A percentile compares a stretch with the other conserved stretches of the same genome.
Conservation (phyloP, 2,797 vertebrate genomes). For the Ctenopoma multispine region DNA sequence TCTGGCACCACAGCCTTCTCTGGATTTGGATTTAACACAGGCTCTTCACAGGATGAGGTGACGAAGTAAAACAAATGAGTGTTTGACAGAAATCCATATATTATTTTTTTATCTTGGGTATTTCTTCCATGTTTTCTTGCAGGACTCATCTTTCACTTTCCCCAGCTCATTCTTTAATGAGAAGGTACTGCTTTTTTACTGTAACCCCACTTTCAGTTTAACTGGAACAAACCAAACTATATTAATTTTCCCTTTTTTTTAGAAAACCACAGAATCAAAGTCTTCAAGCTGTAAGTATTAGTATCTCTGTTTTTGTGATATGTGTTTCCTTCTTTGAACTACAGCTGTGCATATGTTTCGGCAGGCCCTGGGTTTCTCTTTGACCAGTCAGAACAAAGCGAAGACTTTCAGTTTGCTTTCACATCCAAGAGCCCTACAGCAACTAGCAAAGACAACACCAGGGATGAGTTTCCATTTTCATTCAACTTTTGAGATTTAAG, state of each 20-base stretch:
- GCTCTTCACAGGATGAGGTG: constrained; percentile 74
- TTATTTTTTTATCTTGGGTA: constrained; percentile 16
- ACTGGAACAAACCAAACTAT: neutral
- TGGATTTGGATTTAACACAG: constrained; percentile 78
- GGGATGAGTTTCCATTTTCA: constrained; percentile 79
- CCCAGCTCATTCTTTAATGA: constrained; percentile 77
- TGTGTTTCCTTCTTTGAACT: constrained; percentile 7
- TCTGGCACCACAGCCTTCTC: constrained; percentile 74
- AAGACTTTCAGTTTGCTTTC: constrained; percentile 83
- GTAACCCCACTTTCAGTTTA: fast-evolving
- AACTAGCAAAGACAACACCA: constrained; percentile 46
- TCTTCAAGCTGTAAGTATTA: constrained; percentile 70
- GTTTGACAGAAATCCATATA: neutral
- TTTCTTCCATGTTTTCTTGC: constrained; percentile 46
- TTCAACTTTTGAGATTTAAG: constrained; percentile 77
- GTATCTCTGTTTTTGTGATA: neutral
- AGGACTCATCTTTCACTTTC: constrained; percentile 82
- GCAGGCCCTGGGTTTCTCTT: constrained; percentile 80
- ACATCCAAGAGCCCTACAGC: constrained; percentile 60
- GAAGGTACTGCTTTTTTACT: constrained; percentile 73
- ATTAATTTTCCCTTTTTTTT: constrained; percentile 34
- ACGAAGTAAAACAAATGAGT: constrained; percentile 34
- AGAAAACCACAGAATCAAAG: constrained; percentile 78
- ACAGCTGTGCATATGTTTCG: constrained; percentile 18
- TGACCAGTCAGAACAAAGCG: constrained; percentile 70